Percentiles rank a stretch among this genome's conserved stretches.
Evolutionary conservation across 2,113 vertebrate species (phyloP).

Genomic region (Chascanopsetta lugubris): DNA sequence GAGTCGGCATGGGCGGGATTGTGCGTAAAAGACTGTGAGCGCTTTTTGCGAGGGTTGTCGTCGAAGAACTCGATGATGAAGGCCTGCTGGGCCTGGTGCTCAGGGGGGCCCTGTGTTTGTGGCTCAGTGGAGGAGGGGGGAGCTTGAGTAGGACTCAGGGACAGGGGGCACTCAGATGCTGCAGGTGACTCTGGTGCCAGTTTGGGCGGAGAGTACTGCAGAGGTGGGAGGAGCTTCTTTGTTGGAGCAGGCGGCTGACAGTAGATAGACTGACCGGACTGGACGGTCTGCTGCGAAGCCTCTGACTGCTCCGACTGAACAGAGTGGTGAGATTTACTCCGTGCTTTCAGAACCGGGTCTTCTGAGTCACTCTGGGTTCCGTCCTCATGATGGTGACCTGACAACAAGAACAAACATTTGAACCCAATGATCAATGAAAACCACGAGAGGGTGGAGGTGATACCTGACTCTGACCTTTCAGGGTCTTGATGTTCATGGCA

Average conservation of each 20-base stretch:
- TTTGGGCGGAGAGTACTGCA: constrained; percentile 51
- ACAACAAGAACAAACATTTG: not conserved
- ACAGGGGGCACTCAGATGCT: constrained; percentile 30
- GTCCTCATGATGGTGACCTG: constrained; percentile 94
- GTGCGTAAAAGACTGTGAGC: constrained; percentile 96
- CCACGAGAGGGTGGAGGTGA: not conserved
- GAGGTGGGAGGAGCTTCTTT: constrained; percentile 31
- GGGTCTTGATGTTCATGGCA: constrained; percentile 85
- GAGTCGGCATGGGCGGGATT: constrained; percentile 84
- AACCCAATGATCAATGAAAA: not conserved
- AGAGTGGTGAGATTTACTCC: constrained; percentile 70
- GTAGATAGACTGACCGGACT: constrained; percentile 19
- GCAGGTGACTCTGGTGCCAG: constrained; percentile 20
- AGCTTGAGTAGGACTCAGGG: constrained; percentile 49
- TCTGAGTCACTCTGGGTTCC: constrained; percentile 97
- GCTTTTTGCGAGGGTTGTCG: constrained; percentile 92
- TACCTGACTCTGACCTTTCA: constrained; percentile 83
- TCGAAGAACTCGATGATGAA: constrained; percentile 98
- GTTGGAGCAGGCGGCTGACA: not conserved
- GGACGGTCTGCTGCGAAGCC: constrained; percentile 33
- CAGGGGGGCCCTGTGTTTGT: constrained; percentile 9
- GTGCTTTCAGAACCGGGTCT: constrained; percentile 80
- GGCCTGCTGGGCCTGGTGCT: constrained; percentile 85
- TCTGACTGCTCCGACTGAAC: constrained; percentile 47
- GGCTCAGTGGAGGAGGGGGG: constrained; percentile 19